These are phyloP conservation scores for Cephus sareptanus DNA, from an alignment of 2,888 invertebrate genomes.

Conservation along the genomic window DNA sequence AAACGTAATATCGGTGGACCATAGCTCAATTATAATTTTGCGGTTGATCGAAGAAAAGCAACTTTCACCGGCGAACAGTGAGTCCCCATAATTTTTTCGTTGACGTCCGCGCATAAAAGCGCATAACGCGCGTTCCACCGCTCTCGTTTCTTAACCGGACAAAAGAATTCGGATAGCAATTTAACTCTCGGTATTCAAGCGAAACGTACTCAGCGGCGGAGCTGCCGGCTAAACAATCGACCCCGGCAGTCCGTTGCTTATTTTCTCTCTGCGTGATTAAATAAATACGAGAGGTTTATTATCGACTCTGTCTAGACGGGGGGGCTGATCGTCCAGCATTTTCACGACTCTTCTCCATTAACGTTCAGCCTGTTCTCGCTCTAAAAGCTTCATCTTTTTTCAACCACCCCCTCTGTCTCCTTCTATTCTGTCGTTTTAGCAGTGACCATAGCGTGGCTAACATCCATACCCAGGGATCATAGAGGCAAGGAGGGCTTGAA, in stretches of 20 bases:
- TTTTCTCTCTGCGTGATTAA: neutral
- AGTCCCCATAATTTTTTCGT: neutral
- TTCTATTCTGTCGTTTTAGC: neutral
- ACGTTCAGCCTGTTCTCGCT: neutral
- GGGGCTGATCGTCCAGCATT: neutral
- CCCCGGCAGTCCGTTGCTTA: neutral
- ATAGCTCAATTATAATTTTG: neutral
- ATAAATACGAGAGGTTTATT: neutral
- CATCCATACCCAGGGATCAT: neutral
- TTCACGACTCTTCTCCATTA: neutral
- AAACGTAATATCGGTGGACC: neutral
- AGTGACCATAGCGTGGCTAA: neutral
- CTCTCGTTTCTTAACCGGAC: neutral
- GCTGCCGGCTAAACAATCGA: neutral
- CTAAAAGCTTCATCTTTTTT: neutral
- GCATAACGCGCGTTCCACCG: neutral
- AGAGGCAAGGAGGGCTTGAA: neutral
- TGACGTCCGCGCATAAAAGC: neutral
- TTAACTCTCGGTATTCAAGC: neutral
- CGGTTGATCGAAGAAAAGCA: neutral
- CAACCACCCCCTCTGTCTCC: neutral
- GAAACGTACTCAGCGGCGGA: neutral
- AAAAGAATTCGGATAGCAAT: neutral
- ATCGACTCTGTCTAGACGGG: neutral
- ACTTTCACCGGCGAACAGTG: neutral